These are phyloP conservation scores for Griposia aprilina DNA, from an alignment of 2,888 invertebrate genomes.

Conservation along the genomic window DNA sequence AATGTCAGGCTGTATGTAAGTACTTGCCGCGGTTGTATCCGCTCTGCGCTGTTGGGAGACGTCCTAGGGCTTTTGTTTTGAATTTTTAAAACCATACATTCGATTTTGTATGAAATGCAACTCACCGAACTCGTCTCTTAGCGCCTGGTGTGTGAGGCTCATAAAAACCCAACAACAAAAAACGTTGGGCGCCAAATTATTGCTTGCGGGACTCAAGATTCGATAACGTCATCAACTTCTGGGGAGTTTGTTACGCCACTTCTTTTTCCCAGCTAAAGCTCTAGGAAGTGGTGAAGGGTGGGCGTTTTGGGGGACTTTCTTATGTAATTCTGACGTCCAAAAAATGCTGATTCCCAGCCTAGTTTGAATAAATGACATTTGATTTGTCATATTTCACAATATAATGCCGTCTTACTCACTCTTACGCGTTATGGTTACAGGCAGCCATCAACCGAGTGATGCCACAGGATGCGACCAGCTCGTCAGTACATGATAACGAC, in stretches of 20 bases:
- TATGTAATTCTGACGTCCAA: too few relatives aligned
- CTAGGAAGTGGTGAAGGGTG: too few relatives aligned
- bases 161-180: neutral
- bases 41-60: too few relatives aligned
- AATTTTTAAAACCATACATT: neutral
- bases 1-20: neutral
- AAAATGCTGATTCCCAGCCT: too few relatives aligned
- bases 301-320: too few relatives aligned
- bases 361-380: too few relatives aligned
- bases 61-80: neutral
- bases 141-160: neutral
- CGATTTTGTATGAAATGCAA: neutral
- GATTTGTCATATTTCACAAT: neutral
- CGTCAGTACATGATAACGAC: slow-evolving; percentile 82
- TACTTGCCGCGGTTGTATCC: neutral
- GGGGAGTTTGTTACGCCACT: too few relatives aligned
- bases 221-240: neutral
- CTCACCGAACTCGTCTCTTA: too few relatives aligned
- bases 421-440: slow-evolving; percentile 68
- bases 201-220: neutral
- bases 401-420: neutral
- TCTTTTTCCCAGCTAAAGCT: too few relatives aligned
- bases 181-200: neutral
- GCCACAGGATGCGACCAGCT: slow-evolving; percentile 91
- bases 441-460: slow-evolving; percentile 92